A percentile compares a stretch with the other conserved stretches of the same genome.
Conservation (phyloP, 2,113 vertebrate species). For the Macroglossus sobrinus region DNA sequence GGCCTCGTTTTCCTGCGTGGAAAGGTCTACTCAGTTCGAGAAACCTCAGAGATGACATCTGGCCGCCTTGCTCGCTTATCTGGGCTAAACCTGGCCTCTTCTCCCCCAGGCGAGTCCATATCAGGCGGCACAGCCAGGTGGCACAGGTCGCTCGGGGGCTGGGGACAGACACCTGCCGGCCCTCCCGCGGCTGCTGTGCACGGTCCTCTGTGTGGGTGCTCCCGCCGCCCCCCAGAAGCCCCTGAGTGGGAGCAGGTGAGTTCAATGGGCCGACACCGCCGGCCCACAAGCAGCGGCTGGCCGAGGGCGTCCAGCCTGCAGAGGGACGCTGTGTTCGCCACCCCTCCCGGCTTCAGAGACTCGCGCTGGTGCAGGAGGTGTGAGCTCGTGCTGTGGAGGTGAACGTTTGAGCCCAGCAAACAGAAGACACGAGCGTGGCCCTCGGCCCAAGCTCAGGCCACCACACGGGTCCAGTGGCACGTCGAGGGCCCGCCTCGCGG, state of each 20-base stretch:
- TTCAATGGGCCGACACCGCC: too few relatives aligned
- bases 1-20: slow-evolving; percentile 60
- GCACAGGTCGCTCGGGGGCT: fast-evolving
- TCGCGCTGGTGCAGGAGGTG: neutral
- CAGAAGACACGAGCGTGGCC: fast-evolving
- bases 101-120: fast-evolving
- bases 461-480: fast-evolving
- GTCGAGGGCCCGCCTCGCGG: too few relatives aligned
- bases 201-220: neutral
- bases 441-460: fast-evolving
- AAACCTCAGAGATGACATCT: slow-evolving; percentile 48
- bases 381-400: fast-evolving
- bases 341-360: neutral
- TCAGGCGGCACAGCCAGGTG: fast-evolving
- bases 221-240: fast-evolving
- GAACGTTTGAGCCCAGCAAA: too few relatives aligned
- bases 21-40: slow-evolving; percentile 38
- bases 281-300: too few relatives aligned
- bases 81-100: neutral
- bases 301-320: fast-evolving
- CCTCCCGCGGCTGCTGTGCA: fast-evolving
- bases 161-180: neutral
- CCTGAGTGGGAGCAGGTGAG: neutral
- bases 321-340: neutral
- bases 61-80: neutral